Conservation (phyloP, 2,797 vertebrate genomes). For the Eulemur mongoz region DNA sequence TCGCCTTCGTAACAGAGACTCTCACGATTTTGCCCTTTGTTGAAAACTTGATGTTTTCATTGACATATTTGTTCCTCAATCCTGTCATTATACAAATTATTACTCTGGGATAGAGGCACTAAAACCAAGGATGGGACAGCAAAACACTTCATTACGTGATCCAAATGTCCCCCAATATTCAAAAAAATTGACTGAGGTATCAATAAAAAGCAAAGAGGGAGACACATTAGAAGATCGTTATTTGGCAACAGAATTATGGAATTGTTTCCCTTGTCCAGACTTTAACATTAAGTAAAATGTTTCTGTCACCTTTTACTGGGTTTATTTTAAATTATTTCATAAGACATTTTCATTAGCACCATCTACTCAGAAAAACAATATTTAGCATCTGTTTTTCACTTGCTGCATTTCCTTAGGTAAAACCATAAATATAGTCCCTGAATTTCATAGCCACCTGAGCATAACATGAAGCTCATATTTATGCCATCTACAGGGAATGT, state of each 20-base stretch:
- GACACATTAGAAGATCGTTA: background rate
- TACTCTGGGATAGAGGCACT: background rate
- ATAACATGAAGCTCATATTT: conserved; percentile 42
- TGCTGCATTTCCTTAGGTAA: conserved; percentile 10
- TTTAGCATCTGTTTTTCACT: background rate
- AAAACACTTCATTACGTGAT: background rate
- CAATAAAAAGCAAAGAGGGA: background rate
- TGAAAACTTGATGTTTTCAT: background rate
- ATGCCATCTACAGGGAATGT: background rate
- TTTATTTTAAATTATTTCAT: conserved; percentile 1
- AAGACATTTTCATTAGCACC: background rate
- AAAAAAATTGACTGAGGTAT: background rate
- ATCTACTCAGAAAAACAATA: conserved; percentile 38
- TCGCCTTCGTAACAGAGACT: background rate
- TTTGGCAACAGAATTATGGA: background rate
- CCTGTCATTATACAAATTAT: background rate
- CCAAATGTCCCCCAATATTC: background rate
- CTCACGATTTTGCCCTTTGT: background rate
- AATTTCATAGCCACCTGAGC: conserved; percentile 52
- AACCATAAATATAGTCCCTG: conserved; percentile 9
- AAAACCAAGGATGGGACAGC: background rate
- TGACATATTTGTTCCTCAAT: background rate
- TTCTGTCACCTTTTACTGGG: background rate
- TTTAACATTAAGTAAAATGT: background rate
- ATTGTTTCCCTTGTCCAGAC: background rate